Evolutionary conservation across 2,113 vertebrate species (phyloP).

Genomic region (Callithrix jacchus): DNA sequence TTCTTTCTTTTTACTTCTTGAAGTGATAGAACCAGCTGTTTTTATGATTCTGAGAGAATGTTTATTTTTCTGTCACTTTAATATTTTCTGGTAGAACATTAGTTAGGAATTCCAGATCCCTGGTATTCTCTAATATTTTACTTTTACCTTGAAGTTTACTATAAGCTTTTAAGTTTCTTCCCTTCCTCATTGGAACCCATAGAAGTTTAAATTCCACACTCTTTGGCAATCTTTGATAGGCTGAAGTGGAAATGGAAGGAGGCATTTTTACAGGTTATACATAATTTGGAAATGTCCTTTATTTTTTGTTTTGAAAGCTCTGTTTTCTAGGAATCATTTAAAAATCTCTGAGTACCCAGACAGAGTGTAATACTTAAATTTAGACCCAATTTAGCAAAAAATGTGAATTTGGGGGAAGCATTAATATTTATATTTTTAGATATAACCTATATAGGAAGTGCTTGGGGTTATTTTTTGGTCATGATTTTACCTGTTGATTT

Average conservation of each 20-base stretch:
- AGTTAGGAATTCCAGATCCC: neutral
- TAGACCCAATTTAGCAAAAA: neutral
- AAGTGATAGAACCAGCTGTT: neutral
- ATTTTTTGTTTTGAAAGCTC: neutral
- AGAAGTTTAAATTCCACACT: neutral
- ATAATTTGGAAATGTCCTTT: neutral
- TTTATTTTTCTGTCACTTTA: neutral
- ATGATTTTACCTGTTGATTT: constrained; percentile 16
- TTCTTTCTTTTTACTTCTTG: neutral
- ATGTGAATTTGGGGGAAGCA: neutral
- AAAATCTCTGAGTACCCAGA: neutral
- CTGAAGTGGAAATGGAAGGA: neutral
- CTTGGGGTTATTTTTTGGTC: neutral
- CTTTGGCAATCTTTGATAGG: neutral
- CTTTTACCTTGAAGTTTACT: neutral
- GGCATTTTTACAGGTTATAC: neutral
- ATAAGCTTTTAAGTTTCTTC: neutral
- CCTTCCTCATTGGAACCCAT: neutral
- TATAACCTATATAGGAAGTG: neutral
- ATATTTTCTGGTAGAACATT: neutral
- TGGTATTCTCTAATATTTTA: neutral
- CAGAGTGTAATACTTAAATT: neutral
- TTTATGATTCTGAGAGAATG: constrained; percentile 11
- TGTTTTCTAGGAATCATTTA: neutral
- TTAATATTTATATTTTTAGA: neutral